Evolutionary conservation across 1,140 invertebrate species (phyloP).

Genomic region (Berghia stephanieae): DNA sequence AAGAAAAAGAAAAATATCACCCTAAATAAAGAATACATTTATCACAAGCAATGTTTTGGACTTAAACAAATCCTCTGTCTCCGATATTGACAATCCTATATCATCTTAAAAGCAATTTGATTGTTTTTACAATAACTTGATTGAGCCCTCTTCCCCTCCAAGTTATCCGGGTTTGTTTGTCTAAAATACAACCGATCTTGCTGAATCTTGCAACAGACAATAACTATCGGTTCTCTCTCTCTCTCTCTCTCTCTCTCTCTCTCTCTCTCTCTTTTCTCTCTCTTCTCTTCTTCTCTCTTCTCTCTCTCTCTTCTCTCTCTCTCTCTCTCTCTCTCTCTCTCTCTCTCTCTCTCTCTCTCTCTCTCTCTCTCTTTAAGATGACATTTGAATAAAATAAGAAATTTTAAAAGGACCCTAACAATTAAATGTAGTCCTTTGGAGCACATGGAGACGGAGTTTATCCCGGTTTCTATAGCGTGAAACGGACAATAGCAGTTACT

Average conservation of each 20-base stretch:
- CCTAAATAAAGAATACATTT: no score
- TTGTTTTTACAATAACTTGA: not conserved
- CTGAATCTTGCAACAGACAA: not conserved
- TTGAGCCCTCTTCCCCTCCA: not conserved
- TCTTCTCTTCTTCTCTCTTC: not conserved
- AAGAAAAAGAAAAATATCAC: no score
- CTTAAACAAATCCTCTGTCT: no score
- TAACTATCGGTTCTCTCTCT: not conserved
- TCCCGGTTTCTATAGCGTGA: no score
- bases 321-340: conserved; percentile 21
- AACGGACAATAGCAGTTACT: no score
- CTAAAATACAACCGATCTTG: not conserved
- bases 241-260: conserved; percentile 26
- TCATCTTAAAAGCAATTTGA: not conserved
- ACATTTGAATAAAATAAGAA: no score
- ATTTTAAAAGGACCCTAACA: no score
- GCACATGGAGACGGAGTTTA: no score
- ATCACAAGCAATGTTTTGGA: no score
- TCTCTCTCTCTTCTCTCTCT: conserved; percentile 5
- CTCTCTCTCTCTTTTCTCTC: conserved; percentile 14
- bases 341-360: conserved; percentile 27
- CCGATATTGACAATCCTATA: no score
- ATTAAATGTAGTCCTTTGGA: no score
- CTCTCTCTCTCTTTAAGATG: conserved; percentile 23
- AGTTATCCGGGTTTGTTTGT: not conserved